Conservation (phyloP, 1,140 invertebrate species). For the Nymphalis io region DNA sequence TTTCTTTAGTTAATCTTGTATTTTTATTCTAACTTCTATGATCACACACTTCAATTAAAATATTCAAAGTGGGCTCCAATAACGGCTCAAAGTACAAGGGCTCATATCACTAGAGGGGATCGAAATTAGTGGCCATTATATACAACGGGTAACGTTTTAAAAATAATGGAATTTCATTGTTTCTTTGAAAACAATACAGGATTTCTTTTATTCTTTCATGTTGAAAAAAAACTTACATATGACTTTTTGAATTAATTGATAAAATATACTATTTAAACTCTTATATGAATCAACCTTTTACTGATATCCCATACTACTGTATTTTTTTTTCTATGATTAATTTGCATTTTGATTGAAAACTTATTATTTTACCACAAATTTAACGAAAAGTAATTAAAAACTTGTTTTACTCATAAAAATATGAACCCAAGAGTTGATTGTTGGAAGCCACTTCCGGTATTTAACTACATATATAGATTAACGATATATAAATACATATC, state of each 20-base stretch:
- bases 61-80: background rate
- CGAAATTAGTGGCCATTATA: slow-evolving; percentile 17
- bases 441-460: no score
- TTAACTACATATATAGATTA: no score
- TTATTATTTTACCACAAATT: no score
- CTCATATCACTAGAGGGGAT: slow-evolving; percentile 23
- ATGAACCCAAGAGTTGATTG: no score
- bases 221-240: background rate
- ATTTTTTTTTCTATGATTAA: no score
- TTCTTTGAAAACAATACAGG: background rate
- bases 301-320: no score
- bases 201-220: background rate
- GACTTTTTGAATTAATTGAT: background rate
- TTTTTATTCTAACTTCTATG: background rate
- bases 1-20: background rate
- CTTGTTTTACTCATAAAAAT: no score
- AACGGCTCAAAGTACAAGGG: slow-evolving; percentile 8
- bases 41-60: background rate
- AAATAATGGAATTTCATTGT: slow-evolving; percentile 1
- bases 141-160: slow-evolving; percentile 7
- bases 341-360: no score
- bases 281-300: background rate
- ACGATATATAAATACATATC: no score
- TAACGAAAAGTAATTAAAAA: no score
- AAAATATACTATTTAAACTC: background rate